Base-by-base conservation (phyloP, 2,888 invertebrate species). In the Cantharis rustica region DNA sequence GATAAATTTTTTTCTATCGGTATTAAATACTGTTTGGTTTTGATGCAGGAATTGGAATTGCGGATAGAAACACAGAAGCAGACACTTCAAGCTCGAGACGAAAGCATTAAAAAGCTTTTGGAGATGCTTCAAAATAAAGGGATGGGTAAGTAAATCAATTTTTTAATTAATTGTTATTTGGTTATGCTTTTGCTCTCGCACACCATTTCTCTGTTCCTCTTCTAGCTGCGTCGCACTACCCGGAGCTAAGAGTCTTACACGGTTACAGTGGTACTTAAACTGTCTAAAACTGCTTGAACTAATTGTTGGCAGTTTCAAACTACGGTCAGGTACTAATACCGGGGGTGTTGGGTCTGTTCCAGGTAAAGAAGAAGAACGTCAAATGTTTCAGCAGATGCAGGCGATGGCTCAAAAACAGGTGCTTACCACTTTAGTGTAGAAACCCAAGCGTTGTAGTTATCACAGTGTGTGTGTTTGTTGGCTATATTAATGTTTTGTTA, bases 61-160 rank as follows among this genome's bases (percentile, higher is more conserved):
- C 93, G 98, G 85, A 97, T 98, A 86, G 98, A 98, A 89, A 98
- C 98, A 31, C 98, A 99, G 90, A 98, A 98, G 89, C 98, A 98
- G 90, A 99, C 98, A 68, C 91, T 99, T 82, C 95, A 95, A 87
- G 97, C 98, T 69, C 92, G 98, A 84, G 98, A 99, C 89, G 98
- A 98, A 87, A 98, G 98, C 89, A 98, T 99, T 88, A 98, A 98
- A 91, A 98, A 98, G 89, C 92, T 99, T 85, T 92, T 99, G 86
- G 98, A 99, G 91, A 98, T 99, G 98, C 92, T 99, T 78, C 98
- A 98, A 89, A 97, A 95, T 88, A 98, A 97, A 90, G 97, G 97
- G 89, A 95, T 97, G 93, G 96, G 97, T 96, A 91, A 93, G 96
- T 90, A 85, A 78, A 75, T 63, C 74, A 74, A 78, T 74, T 76